These are phyloP conservation scores for Tapirus indicus DNA, from an alignment of 2,797 vertebrate genomes.

Conservation along the genomic window DNA sequence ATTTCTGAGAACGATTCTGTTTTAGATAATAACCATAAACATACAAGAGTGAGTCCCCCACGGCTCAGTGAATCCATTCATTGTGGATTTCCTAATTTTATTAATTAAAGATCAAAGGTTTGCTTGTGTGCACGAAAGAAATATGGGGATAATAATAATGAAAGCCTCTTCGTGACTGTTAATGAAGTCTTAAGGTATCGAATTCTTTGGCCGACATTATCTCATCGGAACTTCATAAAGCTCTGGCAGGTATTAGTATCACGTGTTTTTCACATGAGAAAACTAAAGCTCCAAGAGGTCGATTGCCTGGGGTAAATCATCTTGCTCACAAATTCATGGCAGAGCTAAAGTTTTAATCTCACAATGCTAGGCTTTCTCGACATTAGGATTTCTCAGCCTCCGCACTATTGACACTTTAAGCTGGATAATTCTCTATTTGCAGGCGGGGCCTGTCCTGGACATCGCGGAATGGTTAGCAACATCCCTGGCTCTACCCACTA, in stretches of 20 bases:
- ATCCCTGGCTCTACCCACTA: background rate
- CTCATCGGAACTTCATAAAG: conserved; percentile 35
- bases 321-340: background rate
- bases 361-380: background rate
- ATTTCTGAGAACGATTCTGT: conserved; percentile 68
- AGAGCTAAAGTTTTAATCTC: conserved; percentile 6
- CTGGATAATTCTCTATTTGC: background rate
- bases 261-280: conserved; percentile 53
- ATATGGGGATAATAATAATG: background rate
- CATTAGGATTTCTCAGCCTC: background rate
- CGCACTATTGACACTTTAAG: background rate
- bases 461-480: background rate
- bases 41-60: conserved; percentile 31
- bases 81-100: conserved; percentile 50
- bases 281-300: background rate
- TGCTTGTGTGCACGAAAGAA: background rate
- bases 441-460: background rate
- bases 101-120: conserved; percentile 77
- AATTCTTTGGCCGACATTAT: conserved; percentile 39
- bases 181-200: conserved; percentile 32
- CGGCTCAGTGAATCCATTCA: conserved; percentile 22
- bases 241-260: background rate
- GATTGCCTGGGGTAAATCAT: background rate
- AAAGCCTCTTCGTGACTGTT: background rate
- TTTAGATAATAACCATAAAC: conserved; percentile 72